phyloP scores from a whole-genome alignment of 2,113 vertebrate species.

The Labrus mixtus region DNA sequence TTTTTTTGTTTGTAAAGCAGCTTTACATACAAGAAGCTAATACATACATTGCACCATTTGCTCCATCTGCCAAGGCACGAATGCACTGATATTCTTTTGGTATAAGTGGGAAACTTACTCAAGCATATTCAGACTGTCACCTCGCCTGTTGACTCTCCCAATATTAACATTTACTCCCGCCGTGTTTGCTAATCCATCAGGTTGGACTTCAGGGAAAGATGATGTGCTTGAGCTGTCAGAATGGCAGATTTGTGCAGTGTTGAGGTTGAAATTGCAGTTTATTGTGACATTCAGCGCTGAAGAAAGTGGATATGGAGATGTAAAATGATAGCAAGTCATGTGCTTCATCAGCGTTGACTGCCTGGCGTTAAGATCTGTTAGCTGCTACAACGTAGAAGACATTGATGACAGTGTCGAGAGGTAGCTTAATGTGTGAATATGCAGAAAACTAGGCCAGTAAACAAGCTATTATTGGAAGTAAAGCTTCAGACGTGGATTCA shows the following conservation, averaged over 20 bases:
- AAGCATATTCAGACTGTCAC: slow-evolving; percentile 10
- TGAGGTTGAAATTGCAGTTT: not conserved
- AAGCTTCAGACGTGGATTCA: slow-evolving; percentile 36
- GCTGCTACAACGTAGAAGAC: not conserved
- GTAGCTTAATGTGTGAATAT: slow-evolving; percentile 15
- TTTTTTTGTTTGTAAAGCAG: no score
- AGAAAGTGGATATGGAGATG: not conserved
- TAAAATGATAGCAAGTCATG: not conserved
- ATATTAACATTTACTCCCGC: slow-evolving; percentile 69
- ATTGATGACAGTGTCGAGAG: slow-evolving; percentile 5
- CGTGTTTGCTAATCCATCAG: slow-evolving; percentile 55
- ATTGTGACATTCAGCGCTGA: not conserved
- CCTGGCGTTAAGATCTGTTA: not conserved
- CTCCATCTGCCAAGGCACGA: slow-evolving; percentile 1
- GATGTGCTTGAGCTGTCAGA: slow-evolving; percentile 33
- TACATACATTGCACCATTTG: not conserved
- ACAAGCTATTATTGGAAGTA: slow-evolving; percentile 41
- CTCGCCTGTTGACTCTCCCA: slow-evolving; percentile 52
- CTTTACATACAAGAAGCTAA: no score
- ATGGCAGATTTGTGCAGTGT: not conserved
- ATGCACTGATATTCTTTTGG: not conserved
- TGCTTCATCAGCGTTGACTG: not conserved
- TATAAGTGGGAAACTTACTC: not conserved
- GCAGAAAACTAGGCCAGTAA: slow-evolving; percentile 28
- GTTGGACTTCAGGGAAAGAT: slow-evolving; percentile 11